Base-by-base conservation (phyloP, 2,113 vertebrate species). In the Girardinichthys multiradiatus region DNA sequence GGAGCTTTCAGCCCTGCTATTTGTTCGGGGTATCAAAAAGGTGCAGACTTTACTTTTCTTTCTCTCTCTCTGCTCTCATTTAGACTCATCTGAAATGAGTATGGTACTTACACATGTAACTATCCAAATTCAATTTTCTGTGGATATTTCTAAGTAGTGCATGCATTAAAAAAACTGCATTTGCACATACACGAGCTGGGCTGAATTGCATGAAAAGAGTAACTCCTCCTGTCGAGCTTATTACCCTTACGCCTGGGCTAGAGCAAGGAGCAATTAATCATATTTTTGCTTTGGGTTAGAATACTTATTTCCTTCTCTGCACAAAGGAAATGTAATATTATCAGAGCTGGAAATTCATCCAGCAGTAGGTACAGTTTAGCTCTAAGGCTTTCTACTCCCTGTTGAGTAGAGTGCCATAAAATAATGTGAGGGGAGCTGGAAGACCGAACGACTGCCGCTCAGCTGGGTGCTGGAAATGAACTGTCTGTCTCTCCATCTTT, bases 201-300 rank as follows among this genome's bases (percentile, higher is more conserved):
- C 76, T 83, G 86, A 87, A 82, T 70, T 57, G 79, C 83, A 85
- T 81, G 72, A 79, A 86, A 83, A 81, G 87, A 89, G 77, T 83
- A 87, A 79, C 78, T 84, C 78, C 84, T 91, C 77, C 81, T 85
- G 82, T 89, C 65, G 65, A 42, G 87, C 84, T 92, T 89, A 90
- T 90, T 91, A 92, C 87, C 81, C 79, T 75, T 70, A 68, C 13
- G 90, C 85, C 83, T 89, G 79, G 80, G 92, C 89, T 82, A 64
- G 63, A 85, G 77, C 72, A 68, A 74, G 54, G 79, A 85, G 90
- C 87, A 91, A 93, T 93, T 93, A 91, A 92, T 93, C 92, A 90
- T 90, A 84, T 90, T 92, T 91, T 90, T 85, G 88, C 92, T 93
- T 85, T 85, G 81, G 92, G 91, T 92, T 88, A 92, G 87, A 94